A percentile compares a stretch with the other conserved stretches of the same genome.
phyloP scores from a whole-genome alignment of 2,113 vertebrate genomes.

The Enhydra lutris region DNA sequence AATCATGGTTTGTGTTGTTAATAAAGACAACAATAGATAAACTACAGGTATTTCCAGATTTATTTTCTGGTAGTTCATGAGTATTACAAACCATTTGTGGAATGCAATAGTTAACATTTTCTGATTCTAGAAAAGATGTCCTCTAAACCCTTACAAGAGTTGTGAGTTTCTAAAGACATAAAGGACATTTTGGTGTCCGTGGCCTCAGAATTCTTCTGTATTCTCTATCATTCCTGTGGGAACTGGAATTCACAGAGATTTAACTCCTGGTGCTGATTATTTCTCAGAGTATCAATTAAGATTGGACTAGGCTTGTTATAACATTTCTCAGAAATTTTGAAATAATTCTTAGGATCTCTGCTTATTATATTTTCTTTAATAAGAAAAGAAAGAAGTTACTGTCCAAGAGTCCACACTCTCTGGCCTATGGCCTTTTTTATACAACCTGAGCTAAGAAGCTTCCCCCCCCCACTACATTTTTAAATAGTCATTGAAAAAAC shows the following conservation, averaged over 20 bases:
- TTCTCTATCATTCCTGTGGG: background rate
- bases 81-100: background rate
- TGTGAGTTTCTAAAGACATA: background rate
- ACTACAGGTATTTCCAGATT: background rate
- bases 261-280: background rate
- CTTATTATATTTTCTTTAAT: background rate
- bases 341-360: background rate
- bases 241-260: rapidly evolving
- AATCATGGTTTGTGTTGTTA: background rate
- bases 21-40: background rate
- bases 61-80: background rate
- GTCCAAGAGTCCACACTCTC: background rate
- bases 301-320: background rate
- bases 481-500: background rate
- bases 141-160: background rate
- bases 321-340: background rate
- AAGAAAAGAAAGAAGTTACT: background rate
- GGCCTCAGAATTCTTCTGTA: background rate
- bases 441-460: background rate
- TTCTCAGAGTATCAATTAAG: background rate
- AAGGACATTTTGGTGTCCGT: background rate
- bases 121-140: background rate
- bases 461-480: background rate
- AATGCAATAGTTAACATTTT: background rate
- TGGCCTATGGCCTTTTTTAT: background rate